These are phyloP conservation scores for Pyxicephalus adspersus DNA, from an alignment of 2,113 vertebrate genomes.

Conservation along the genomic window DNA sequence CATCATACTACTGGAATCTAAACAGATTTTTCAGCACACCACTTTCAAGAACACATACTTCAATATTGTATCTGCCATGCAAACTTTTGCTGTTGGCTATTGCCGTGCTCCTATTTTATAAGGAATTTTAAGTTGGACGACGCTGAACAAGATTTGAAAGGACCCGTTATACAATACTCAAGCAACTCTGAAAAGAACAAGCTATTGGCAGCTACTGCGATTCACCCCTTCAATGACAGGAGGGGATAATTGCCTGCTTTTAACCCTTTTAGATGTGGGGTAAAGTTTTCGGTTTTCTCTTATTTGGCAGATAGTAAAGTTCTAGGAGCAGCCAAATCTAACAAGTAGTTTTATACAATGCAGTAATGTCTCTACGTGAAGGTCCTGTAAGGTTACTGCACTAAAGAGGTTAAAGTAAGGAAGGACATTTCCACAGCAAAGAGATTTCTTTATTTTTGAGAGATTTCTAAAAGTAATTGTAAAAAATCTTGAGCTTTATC, in stretches of 20 bases:
- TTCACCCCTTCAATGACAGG: conserved; percentile 51
- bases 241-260: conserved; percentile 48
- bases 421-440: background rate
- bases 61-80: conserved; percentile 58
- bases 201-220: conserved; percentile 49
- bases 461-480: background rate
- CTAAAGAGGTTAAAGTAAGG: conserved; percentile 37
- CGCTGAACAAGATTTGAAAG: conserved; percentile 47
- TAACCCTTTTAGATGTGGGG: conserved; percentile 38
- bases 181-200: conserved; percentile 53
- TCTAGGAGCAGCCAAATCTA: conserved; percentile 7
- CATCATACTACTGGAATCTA: conserved; percentile 60
- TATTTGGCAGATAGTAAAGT: background rate
- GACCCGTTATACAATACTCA: conserved; percentile 55
- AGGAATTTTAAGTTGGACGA: conserved; percentile 44
- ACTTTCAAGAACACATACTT: conserved; percentile 59
- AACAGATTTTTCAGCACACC: conserved; percentile 58
- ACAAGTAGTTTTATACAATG: conserved; percentile 5
- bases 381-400: background rate
- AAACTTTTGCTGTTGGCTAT: conserved; percentile 53
- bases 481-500: background rate
- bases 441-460: conserved; percentile 10
- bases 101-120: conserved; percentile 20
- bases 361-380: conserved; percentile 56
- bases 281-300: background rate